Percentiles rank a stretch among this genome's conserved stretches.
Conservation (phyloP, 2,888 invertebrate species). For the Diploptera punctata region DNA sequence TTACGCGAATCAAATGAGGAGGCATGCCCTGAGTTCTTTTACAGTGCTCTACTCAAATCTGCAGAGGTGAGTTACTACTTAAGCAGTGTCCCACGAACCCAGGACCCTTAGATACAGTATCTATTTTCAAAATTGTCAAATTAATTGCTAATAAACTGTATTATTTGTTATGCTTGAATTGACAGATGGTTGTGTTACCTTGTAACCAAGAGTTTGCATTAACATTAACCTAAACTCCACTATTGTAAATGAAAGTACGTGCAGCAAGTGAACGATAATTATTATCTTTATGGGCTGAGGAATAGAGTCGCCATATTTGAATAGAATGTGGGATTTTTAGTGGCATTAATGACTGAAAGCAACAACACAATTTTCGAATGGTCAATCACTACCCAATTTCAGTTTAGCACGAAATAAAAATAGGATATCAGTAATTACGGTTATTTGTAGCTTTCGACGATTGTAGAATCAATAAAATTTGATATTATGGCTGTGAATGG, state of each 20-base stretch:
- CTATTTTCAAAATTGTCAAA: too few species aligned
- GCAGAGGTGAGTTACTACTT: slow-evolving; percentile 75
- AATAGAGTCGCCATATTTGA: slow-evolving; percentile 58
- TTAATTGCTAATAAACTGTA: not conserved
- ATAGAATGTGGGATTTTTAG: slow-evolving; percentile 48
- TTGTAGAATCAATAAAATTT: slow-evolving; percentile 36
- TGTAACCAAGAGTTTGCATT: not conserved
- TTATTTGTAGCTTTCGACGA: too few species aligned
- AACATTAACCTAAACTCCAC: not conserved
- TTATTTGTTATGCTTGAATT: not conserved
- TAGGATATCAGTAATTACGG: not conserved
- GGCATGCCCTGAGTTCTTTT: slow-evolving; percentile 91
- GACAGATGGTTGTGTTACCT: not conserved
- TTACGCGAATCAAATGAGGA: slow-evolving; percentile 88
- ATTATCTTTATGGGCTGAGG: slow-evolving; percentile 49
- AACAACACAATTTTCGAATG: too few species aligned
- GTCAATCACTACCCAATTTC: too few species aligned
- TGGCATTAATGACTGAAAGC: too few species aligned
- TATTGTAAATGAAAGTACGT: slow-evolving; percentile 40
- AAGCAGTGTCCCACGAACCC: slow-evolving; percentile 53
- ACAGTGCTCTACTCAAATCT: slow-evolving; percentile 82
- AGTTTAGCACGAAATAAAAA: too few species aligned
- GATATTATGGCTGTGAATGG: slow-evolving; percentile 22
- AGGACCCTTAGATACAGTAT: slow-evolving; percentile 32
- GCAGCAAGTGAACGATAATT: slow-evolving; percentile 46